These are phyloP conservation scores for Orgyia antiqua DNA, from an alignment of 2,888 invertebrate species.

Conservation along the genomic window DNA sequence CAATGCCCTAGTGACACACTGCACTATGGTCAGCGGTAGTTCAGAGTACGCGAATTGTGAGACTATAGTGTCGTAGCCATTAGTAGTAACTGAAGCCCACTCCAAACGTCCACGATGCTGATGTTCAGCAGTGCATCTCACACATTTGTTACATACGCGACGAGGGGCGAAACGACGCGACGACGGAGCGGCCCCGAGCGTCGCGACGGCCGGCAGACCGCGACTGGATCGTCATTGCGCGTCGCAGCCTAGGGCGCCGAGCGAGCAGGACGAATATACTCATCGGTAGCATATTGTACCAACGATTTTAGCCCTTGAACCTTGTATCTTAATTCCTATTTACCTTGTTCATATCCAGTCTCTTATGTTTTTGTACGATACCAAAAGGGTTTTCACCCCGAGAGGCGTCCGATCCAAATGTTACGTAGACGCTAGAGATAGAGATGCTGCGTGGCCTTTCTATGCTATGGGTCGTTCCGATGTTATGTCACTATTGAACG, in stretches of 20 bases:
- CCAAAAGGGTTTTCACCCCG: slow-evolving; percentile 72
- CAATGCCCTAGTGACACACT: slow-evolving; percentile 56
- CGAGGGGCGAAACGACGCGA: slow-evolving; percentile 50
- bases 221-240: slow-evolving; percentile 74
- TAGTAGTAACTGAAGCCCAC: slow-evolving; percentile 21
- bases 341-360: slow-evolving; percentile 51
- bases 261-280: slow-evolving; percentile 70
- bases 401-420: slow-evolving; percentile 50
- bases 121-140: slow-evolving; percentile 60
- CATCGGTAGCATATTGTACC: slow-evolving; percentile 43
- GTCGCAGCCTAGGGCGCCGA: slow-evolving; percentile 69
- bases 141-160: slow-evolving; percentile 47
- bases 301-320: slow-evolving; percentile 72
- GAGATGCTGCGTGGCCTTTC: slow-evolving; percentile 69
- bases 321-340: slow-evolving; percentile 61
- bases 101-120: slow-evolving; percentile 33
- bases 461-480: slow-evolving; percentile 59
- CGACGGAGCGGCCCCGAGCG: slow-evolving; percentile 68
- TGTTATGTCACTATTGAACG: slow-evolving; percentile 73
- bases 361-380: slow-evolving; percentile 61
- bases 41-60: slow-evolving; percentile 18
- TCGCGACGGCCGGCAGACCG: slow-evolving; percentile 77
- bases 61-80: slow-evolving; percentile 26
- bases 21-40: slow-evolving; percentile 36
- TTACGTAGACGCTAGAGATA: slow-evolving; percentile 68